Percentiles rank a stretch among this genome's conserved stretches.
Conservation (phyloP, 2,113 vertebrate genomes). For the Accipiter virgatus region DNA sequence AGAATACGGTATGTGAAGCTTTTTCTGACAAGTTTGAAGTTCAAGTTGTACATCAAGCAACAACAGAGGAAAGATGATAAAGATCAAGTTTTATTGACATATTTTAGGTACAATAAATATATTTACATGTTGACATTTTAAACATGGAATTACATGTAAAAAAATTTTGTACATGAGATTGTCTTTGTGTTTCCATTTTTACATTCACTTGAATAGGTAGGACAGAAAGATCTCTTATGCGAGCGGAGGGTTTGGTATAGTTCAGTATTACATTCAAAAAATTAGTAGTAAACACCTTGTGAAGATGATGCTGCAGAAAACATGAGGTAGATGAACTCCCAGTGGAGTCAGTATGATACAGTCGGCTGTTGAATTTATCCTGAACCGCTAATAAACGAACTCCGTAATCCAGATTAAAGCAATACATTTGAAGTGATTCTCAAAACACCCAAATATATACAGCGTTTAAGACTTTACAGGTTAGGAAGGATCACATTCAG, state of each 20-base stretch:
- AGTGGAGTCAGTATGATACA: conserved; percentile 33
- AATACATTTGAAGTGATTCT: conserved; percentile 11
- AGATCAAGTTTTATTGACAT: conserved; percentile 50
- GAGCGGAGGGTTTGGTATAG: not conserved
- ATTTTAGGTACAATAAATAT: conserved; percentile 41
- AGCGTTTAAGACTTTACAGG: conserved; percentile 39
- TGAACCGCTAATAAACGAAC: conserved; percentile 37
- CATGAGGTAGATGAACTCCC: conserved; percentile 28
- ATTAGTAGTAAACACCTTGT: not conserved
- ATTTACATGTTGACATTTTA: conserved; percentile 38
- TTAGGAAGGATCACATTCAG: conserved; percentile 71
- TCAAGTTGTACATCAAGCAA: not conserved
- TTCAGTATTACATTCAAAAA: not conserved
- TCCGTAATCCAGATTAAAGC: conserved; percentile 44
- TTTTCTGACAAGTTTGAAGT: not conserved
- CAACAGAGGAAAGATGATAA: not conserved
- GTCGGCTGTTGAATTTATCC: conserved; percentile 37
- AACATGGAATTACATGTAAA: conserved; percentile 26
- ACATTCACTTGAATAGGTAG: conserved; percentile 23
- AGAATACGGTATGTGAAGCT: not conserved
- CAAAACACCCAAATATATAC: not conserved
- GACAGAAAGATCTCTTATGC: conserved; percentile 11
- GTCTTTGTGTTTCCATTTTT: conserved; percentile 45
- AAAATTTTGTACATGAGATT: conserved; percentile 48
- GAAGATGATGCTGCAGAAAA: conserved; percentile 16